These are phyloP conservation scores for Cylindroiulus punctatus DNA, from an alignment of 2,888 invertebrate genomes.

Conservation along the genomic window DNA sequence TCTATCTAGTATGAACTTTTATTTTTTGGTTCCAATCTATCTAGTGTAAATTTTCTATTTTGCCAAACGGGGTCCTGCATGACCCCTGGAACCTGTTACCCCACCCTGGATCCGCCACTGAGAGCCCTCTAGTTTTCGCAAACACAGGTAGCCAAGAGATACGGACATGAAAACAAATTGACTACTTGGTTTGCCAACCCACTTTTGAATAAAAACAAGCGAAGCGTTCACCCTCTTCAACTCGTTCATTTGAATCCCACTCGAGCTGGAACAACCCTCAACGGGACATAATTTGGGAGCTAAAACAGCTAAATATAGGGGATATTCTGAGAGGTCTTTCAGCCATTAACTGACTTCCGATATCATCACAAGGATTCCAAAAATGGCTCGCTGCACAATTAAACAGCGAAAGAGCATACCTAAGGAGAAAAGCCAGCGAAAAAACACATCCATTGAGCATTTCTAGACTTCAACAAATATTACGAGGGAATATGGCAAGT, in stretches of 20 bases:
- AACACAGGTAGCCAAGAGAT: too few relatives aligned
- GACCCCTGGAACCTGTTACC: too few relatives aligned
- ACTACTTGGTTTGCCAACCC: neutral
- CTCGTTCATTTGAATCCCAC: neutral
- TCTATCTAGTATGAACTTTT: too few relatives aligned
- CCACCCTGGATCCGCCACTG: too few relatives aligned
- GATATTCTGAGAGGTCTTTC: neutral
- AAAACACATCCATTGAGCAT: neutral
- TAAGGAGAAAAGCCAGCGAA: neutral
- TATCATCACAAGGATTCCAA: neutral
- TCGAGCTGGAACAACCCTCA: neutral
- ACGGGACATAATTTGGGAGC: neutral
- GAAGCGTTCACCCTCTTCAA: neutral
- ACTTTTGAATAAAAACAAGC: conserved; percentile 10
- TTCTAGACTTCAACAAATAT: conserved; percentile 5
- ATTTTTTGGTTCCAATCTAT: too few relatives aligned
- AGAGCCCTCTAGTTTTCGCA: too few relatives aligned
- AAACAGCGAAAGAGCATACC: neutral
- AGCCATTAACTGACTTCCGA: conserved; percentile 18
- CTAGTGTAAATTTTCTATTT: too few relatives aligned
- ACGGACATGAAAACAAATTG: too few relatives aligned
- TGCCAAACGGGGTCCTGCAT: too few relatives aligned
- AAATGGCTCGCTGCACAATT: conserved; percentile 1
- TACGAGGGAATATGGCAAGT: neutral
- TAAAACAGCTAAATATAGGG: neutral